Evolutionary conservation across 2,888 invertebrate genomes (phyloP), one percentile per base, ranked within the genome.

Genomic region (Sesia bembeciformis): DNA sequence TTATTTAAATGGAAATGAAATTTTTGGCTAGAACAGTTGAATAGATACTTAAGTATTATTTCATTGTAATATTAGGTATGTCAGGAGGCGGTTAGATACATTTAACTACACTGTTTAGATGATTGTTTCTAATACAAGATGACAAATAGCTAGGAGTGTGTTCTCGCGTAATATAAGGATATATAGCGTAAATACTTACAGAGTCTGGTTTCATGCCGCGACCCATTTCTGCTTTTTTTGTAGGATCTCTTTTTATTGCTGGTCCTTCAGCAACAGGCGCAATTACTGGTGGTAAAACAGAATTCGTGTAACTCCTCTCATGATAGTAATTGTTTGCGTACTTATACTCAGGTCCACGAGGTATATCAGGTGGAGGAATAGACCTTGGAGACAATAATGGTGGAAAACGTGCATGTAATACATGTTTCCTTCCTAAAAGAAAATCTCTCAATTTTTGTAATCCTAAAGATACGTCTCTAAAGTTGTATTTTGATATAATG

Each of bases 221-320:
- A 38, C 72, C 72, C 3, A 60, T 40, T 40, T 55, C 5, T 5
- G 60, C 55, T 52, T 66, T 67, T 49, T 66, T 66, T 4, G 61
- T 65, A 4, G 66, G 66, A 57, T 72, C 67, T 51, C 53, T 58
- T 3, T 53, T 56, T 3, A 66, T 39, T 4, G 73, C 64, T 0
- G 73, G 73, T 2, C 78, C 79, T 62, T 73, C 71, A 3, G 76
- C 84, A 4, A 84, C 59, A 3, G 86, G 84, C 0, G 82, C 85
- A 4, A 85, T 70, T 0, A 87, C 74, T 0, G 88, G 87, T 0
- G 87, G 87, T 5, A 69, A 66, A 0, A 86, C 81, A 3, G 85
- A 77, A 55, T 78, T 62, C 56, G 68, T 60, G 0, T 66, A 68
- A 63, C 64, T 67, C 50, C 86, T 72, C 4, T 64, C 59, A 42